Evolutionary conservation across 1,140 invertebrate genomes (phyloP).

Genomic region (Temnothorax curvispinosus): DNA sequence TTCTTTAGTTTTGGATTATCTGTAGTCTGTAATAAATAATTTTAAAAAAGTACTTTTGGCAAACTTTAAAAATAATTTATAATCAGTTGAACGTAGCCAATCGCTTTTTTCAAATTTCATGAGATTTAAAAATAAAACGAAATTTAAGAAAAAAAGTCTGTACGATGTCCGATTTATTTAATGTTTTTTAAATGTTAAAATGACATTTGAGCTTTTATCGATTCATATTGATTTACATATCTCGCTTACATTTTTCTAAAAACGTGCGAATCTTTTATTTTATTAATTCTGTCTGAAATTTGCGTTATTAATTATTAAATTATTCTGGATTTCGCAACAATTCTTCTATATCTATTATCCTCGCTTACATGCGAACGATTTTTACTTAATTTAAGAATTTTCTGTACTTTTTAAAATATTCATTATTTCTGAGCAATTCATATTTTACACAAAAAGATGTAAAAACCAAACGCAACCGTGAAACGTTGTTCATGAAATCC

Average conservation of each 20-base stretch:
- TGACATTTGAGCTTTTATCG: not conserved
- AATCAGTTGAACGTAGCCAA: not conserved
- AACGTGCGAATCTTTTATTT: not conserved
- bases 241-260: not conserved
- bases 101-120: not conserved
- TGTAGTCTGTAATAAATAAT: not conserved
- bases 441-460: not conserved
- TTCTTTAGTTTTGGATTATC: not conserved
- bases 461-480: not conserved
- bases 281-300: not conserved
- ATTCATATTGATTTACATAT: not conserved
- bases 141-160: not conserved
- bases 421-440: not conserved
- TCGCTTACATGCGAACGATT: too few species aligned
- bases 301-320: not conserved
- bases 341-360: too few species aligned
- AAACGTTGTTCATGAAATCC: not conserved
- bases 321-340: not conserved
- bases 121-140: not conserved
- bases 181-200: not conserved
- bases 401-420: not conserved
- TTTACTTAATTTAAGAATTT: too few species aligned
- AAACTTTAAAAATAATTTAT: not conserved
- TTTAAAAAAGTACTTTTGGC: not conserved
- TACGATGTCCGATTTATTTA: not conserved